Evolutionary conservation across 2,888 invertebrate genomes (phyloP), one percentile per base, ranked within the genome.

Genomic region (Cepaea hortensis): DNA sequence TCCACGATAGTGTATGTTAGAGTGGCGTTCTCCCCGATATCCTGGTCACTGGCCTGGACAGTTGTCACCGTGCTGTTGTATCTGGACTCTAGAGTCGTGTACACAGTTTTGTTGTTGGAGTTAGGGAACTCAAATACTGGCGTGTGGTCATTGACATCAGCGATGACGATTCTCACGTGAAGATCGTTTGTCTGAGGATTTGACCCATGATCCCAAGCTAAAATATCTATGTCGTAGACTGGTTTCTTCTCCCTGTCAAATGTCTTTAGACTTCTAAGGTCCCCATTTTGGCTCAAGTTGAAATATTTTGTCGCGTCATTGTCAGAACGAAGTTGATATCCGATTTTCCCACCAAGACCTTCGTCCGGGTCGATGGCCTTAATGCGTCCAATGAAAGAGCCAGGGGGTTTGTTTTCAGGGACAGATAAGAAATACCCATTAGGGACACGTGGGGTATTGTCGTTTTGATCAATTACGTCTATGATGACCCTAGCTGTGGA

Each of bases 91-190:
- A 89, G 88, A 9, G 90, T 88, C 4, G 93, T 83, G 48, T 88
- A 72, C 15, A 92, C 90, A 4, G 92, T 90, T 85, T 90, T 91
- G 85, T 92, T 91, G 15, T 84, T 86, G n/a, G 84, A 80, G 68
- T 86, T 90, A 4, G 94, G 94, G 84, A 92, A 92, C 3, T 86
- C 73, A 70, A 94, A 91, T 35, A 87, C 84, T 1, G 94, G 94
- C 9, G 90, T 87, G 83, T 92, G 91, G 88, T 94, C 94, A 89
- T 94, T 94, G 50, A 90, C 90, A 87, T 94, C 94, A 3, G 88
- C 87, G 4, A 94, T 87, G 35, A 87, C 72, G 11, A 92, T 90
- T 9, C 89, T 87, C 3, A 91, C 90, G 55, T 89, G 85, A 13
- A 89, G 90, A 3, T 89, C 86, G 55, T 88, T 88, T n/a, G 86